phyloP scores from a whole-genome alignment of 2,797 vertebrate genomes.

The Ciconia nigra region DNA sequence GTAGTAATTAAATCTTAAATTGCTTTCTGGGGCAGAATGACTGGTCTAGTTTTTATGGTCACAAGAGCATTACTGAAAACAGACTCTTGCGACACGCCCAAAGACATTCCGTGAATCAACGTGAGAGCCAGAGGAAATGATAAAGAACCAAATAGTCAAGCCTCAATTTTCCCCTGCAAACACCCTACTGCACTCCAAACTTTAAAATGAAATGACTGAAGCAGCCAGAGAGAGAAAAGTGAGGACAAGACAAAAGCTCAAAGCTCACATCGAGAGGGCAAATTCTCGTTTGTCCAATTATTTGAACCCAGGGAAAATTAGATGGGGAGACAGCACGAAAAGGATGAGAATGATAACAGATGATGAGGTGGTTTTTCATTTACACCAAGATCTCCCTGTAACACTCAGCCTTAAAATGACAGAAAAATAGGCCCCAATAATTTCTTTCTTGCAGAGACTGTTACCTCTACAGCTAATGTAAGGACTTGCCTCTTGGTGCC shows the following conservation, averaged over 20 bases:
- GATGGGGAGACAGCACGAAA: not conserved
- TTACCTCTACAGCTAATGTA: not conserved
- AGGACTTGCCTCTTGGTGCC: not conserved
- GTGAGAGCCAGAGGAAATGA: not conserved
- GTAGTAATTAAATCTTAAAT: slow-evolving; percentile 39
- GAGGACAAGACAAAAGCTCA: not conserved
- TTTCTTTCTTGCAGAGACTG: not conserved
- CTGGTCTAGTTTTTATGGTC: not conserved
- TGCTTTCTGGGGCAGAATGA: slow-evolving; percentile 7
- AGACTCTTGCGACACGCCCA: not conserved
- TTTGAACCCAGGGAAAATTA: not conserved
- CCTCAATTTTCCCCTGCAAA: not conserved
- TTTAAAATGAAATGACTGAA: not conserved
- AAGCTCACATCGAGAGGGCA: not conserved
- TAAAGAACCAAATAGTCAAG: not conserved
- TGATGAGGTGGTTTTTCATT: not conserved
- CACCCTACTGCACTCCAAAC: accelerated
- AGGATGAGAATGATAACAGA: not conserved
- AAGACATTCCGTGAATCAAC: not conserved
- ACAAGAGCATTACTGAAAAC: not conserved
- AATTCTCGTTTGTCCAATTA: not conserved
- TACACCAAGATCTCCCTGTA: not conserved
- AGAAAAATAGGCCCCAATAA: not conserved
- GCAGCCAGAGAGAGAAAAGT: not conserved
- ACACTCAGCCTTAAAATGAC: not conserved